Conservation (phyloP, 2,888 invertebrate species). For the Perizoma affinitatum region DNA sequence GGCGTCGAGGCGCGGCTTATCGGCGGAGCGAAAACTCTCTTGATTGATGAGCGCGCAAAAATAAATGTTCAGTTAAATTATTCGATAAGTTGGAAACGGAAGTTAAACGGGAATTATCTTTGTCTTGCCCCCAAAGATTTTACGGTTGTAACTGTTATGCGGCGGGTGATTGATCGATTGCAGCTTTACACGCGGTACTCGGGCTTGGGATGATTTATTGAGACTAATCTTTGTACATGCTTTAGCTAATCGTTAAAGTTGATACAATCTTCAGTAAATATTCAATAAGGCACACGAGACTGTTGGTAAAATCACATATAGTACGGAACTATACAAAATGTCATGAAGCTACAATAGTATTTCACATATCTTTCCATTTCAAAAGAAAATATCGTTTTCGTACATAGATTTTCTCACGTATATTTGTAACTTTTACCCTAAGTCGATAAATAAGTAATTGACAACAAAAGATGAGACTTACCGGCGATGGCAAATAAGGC, state of each 20-base stretch:
- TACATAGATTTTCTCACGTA: background rate
- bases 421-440: no score
- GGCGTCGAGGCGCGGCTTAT: conserved; percentile 84
- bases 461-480: conserved; percentile 35
- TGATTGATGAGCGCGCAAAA: conserved; percentile 85
- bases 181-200: conserved; percentile 43
- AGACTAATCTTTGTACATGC: conserved; percentile 37
- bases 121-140: conserved; percentile 82
- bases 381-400: background rate
- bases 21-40: conserved; percentile 79
- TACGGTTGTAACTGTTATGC: conserved; percentile 80
- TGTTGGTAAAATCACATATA: no score
- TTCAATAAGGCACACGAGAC: no score
- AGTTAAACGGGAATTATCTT: conserved; percentile 85
- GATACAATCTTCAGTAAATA: background rate
- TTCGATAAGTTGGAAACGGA: conserved; percentile 85
- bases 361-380: background rate
- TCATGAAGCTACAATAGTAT: no score
- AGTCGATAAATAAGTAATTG: conserved; percentile 30
- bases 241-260: conserved; percentile 32
- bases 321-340: no score
- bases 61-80: conserved; percentile 86
- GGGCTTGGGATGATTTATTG: conserved; percentile 41
- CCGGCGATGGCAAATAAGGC: conserved; percentile 72
- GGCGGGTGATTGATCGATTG: conserved; percentile 78